Evolutionary conservation across 2,113 vertebrate species (phyloP), one percentile per base, ranked within the genome.

Genomic region (Platycercus adscitus): DNA sequence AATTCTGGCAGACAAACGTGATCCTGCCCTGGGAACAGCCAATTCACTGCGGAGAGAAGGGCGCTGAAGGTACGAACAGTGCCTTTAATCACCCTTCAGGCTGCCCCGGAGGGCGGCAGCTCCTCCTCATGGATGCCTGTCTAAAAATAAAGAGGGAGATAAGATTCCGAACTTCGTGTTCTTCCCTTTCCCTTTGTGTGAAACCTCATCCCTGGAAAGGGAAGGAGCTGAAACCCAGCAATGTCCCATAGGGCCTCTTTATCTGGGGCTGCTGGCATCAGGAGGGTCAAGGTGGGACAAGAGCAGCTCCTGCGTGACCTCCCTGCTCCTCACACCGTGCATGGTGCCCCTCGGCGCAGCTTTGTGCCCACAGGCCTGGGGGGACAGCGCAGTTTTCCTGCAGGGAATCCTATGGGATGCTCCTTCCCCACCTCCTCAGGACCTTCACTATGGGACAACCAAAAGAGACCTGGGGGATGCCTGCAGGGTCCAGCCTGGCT

Each of bases 111-210:
- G 52, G 19, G 56, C 3, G 17, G 85, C 9, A 63, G 47, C 61
- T 75, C 84, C 90, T 81, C 71, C 70, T 58, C 16, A 14, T 12
- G 23, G 88, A 19, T 13, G 26, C 68, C 64, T 78, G 39, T 37
- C 86, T 92, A 78, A 78, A 93, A 96, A 84, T 89, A 93, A 91
- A 93, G 83, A 11, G 3, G 3, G 23, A 80, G 35, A 61, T 58
- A 88, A 68, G 60, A 39, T 46, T 65, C 77, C 35, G 91, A 65
- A 75, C 77, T 75, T 50, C 1, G 17, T 28, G 69, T 78, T 91
- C 69, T 55, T 75, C 33, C 33, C 37, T 81, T 96, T 93, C 44
- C 81, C n/a, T 44, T 56, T 58, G 55, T 43, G 6, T 43, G 46
- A 66, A 83, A 58, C 46, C 41, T 72, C 83, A 39, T 41, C 41